Evolutionary conservation across 1,140 invertebrate species (phyloP), one percentile per base, ranked within the genome.

Genomic region (Pectinophora gossypiella): DNA sequence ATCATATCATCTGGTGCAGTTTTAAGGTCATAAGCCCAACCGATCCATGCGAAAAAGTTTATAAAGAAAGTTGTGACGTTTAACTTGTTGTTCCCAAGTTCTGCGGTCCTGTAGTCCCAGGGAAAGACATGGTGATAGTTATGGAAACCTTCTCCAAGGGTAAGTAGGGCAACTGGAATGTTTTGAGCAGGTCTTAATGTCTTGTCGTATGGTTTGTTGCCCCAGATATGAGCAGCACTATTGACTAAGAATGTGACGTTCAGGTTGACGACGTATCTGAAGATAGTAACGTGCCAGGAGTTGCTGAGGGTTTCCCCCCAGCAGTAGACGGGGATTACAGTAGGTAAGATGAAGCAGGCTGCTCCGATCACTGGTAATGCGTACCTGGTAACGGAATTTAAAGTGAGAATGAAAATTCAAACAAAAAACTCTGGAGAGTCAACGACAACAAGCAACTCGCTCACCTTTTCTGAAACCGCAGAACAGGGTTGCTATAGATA

Each of bases 181-280:
- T 94, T 94, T 76, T 95, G 89, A 0, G 90, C 67, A 6, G 94
- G 92, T 65, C 91, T 92, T 52, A 95, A 94, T 56, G 68, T 89
- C 95, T 91, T 91, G 78, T 98, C 96, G 72, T 98, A 99, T 0
- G 97, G 97, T 72, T 91, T 92, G 35, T 90, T 90, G 36, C 97
- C 97, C 82, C 93, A 96, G 62, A 95, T 89, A 81, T 98, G 97
- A 4, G 96, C 96, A 21, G 94, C 93, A 61, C 95, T 96, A 78
- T 98, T 98, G 0, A 98, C 96, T 40, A 96, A 84, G 96, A 96
- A 98, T 4, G 97, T 98, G 64, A 92, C 90, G 73, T 99, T 95
- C 19, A 98, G 88, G 2, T 91, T 93, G 55, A 94, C 90, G 18
- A 91, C 89, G 81, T 96, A 98, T 35, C 96, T 90, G 59, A 97